Conservation (phyloP, 2,888 invertebrate genomes). For the Philereme transversata region DNA sequence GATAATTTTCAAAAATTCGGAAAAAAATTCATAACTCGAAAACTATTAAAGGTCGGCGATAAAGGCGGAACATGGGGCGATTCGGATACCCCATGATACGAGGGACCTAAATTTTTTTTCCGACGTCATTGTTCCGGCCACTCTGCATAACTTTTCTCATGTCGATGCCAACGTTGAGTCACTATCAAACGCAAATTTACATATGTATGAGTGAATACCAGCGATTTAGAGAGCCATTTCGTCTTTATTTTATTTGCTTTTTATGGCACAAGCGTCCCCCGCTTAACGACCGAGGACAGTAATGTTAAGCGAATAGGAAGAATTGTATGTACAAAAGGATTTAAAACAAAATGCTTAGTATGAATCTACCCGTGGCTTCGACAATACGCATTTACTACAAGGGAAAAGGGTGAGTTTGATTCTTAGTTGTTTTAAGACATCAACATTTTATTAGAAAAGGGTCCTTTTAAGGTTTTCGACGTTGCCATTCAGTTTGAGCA, state of each 20-base stretch:
- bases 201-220: conserved; percentile 55
- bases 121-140: no score
- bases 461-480: no score
- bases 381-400: conserved; percentile 33
- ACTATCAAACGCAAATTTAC: conserved; percentile 61
- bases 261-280: conserved; percentile 57
- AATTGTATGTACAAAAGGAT: conserved; percentile 47
- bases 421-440: neutral
- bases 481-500: no score
- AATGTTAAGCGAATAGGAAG: conserved; percentile 60
- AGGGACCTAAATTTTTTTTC: no score
- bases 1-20: no score
- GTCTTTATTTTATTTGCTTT: conserved; percentile 60
- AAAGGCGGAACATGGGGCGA: no score
- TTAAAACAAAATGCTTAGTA: conserved; percentile 44
- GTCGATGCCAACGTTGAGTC: conserved; percentile 21
- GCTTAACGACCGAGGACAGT: conserved; percentile 59
- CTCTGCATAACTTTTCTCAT: conserved; percentile 6
- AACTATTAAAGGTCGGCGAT: no score
- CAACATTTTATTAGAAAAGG: no score
- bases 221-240: conserved; percentile 51
- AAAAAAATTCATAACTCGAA: no score
- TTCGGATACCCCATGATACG: no score
- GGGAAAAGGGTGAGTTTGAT: conserved; percentile 10
- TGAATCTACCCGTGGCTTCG: conserved; percentile 36